A percentile compares a stretch with the other conserved stretches of the same genome.
Evolutionary conservation across 2,797 vertebrate species (phyloP).

Genomic region (Anisognathus igniventris): DNA sequence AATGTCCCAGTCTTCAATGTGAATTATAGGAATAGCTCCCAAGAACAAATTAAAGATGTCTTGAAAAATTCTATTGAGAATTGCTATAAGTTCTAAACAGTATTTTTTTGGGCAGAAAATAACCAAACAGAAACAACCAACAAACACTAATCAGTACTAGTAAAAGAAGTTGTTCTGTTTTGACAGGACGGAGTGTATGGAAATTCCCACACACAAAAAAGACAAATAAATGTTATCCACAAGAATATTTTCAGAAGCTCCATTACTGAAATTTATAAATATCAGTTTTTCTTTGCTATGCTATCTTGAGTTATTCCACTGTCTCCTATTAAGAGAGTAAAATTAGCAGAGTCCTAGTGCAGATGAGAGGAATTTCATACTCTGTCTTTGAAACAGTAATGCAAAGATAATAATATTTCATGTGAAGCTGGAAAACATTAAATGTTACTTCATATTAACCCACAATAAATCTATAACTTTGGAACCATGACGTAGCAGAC

Average conservation of each 20-base stretch:
- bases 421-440: background rate
- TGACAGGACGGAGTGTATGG: background rate
- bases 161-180: background rate
- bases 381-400: background rate
- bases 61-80: background rate
- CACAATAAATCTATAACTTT: background rate
- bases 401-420: background rate
- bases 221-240: background rate
- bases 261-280: background rate
- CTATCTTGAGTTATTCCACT: background rate
- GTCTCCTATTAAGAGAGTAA: background rate
- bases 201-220: background rate
- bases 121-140: background rate
- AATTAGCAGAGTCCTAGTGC: background rate
- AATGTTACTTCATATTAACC: background rate
- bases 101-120: background rate
- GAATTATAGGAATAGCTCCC: background rate
- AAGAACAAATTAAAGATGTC: background rate
- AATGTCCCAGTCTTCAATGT: background rate
- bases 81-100: background rate
- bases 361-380: background rate
- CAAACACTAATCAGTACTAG: background rate
- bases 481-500: background rate
- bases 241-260: background rate
- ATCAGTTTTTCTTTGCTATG: background rate